Evolutionary conservation across 2,797 vertebrate species (phyloP).

Genomic region (Xiphophorus birchmanni): DNA sequence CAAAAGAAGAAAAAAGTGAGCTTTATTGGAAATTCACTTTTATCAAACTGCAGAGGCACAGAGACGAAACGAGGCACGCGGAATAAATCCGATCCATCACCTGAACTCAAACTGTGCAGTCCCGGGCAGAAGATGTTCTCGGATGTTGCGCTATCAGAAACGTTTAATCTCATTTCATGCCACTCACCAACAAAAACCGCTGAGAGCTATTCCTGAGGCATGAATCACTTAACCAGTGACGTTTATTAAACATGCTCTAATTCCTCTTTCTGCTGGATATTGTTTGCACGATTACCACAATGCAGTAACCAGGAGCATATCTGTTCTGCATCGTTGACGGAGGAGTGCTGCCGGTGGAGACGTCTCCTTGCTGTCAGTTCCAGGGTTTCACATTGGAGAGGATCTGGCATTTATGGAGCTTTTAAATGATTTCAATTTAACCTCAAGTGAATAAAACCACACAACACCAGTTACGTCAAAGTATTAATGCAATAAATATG

Average conservation of each 20-base stretch:
- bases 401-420: neutral
- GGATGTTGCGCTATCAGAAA: neutral
- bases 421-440: neutral
- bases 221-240: neutral
- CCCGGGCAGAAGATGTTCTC: neutral
- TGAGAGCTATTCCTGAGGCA: conserved; percentile 6
- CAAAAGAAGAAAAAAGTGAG: neutral
- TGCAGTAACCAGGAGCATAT: neutral
- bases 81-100: neutral
- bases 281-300: neutral
- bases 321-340: neutral
- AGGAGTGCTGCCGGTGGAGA: neutral
- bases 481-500: neutral
- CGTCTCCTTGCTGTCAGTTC: neutral
- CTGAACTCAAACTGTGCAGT: neutral
- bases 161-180: conserved; percentile 14
- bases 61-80: neutral
- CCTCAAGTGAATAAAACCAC: neutral
- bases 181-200: conserved; percentile 4
- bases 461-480: neutral
- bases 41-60: neutral
- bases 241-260: neutral
- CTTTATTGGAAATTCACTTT: neutral
- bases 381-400: neutral
- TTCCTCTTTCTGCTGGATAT: neutral